phyloP scores from a whole-genome alignment of 2,113 vertebrate species.

The Synodontis membranacea region DNA sequence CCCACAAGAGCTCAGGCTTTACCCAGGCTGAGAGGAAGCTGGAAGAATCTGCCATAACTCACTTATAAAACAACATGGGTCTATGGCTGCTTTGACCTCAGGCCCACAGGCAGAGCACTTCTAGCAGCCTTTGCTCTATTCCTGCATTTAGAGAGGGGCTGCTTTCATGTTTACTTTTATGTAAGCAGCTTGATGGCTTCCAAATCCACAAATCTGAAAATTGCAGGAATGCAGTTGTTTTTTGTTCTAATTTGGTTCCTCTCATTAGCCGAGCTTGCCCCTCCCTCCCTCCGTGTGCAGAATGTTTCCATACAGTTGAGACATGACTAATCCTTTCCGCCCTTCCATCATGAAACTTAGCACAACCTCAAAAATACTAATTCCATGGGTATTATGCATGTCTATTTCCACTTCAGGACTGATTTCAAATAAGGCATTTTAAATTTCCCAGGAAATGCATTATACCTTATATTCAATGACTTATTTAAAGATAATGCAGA shows the following conservation, averaged over 20 bases:
- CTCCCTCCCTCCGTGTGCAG: constrained; percentile 13
- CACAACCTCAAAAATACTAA: constrained; percentile 64
- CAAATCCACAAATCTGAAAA: constrained; percentile 46
- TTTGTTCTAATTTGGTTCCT: constrained; percentile 44
- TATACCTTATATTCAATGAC: background rate
- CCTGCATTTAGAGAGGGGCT: constrained; percentile 10
- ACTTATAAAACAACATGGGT: constrained; percentile 57
- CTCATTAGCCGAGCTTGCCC: constrained; percentile 51
- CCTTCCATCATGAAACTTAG: constrained; percentile 57
- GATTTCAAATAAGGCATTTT: constrained; percentile 42
- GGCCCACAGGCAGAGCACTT: constrained; percentile 22
- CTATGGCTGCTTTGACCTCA: constrained; percentile 46
- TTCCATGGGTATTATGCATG: constrained; percentile 52
- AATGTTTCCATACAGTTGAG: constrained; percentile 62
- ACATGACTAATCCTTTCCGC: constrained; percentile 70
- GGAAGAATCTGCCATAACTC: constrained; percentile 57
- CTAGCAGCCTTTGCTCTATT: background rate
- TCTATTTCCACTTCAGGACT: constrained; percentile 57
- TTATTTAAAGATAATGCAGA: background rate
- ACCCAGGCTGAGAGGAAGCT: constrained; percentile 49
- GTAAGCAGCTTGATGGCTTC: constrained; percentile 34
- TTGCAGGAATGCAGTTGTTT: constrained; percentile 42
- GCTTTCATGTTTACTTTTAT: constrained; percentile 45
- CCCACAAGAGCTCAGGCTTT: constrained; percentile 48
- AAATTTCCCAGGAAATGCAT: constrained; percentile 18